Base-by-base conservation (phyloP, 2,113 vertebrate species). In the Egretta garzetta region DNA sequence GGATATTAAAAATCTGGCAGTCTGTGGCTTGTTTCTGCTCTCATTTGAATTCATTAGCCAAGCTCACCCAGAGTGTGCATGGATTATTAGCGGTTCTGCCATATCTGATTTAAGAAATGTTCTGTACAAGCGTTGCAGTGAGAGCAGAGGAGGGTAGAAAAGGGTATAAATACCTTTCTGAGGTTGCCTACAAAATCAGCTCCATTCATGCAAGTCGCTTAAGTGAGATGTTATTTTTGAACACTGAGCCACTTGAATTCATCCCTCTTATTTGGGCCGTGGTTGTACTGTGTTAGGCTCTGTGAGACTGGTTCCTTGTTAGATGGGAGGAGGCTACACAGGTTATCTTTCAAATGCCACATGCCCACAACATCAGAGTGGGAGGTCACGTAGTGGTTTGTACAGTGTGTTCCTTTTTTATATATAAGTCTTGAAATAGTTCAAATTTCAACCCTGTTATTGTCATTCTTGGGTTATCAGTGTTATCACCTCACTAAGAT, bases 11-110 rank as follows among this genome's bases (percentile, higher is more conserved):
- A 95, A 91, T 47, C 79, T 95, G 66, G 56, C 53, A 6, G 76
- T 90, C 74, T 67, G 41, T 73, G 76, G n/a, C 63, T 94, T 88
- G 58, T 52, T 90, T 94, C 73, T 96, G 59, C 88, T 96, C 20
- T 93, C 72, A 81, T 86, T 97, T 97, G 41, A 92, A 96, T 96
- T 92, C 73, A 74, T 89, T 90, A 92, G 85, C 43, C n/a, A 79
- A 91, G 80, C 75, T 94, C 39, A 82, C 68, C 15, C 80, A 76
- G 74, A 83, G 67, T 70, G 39, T 35, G 88, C 86, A 56, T 59
- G 64, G 49, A 81, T 76, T 94, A 59, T 93, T 90, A 80, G 73
- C 85, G 50, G 32, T 73, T 95, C 88, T 95, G 62, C 93, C 77
- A 77, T 66, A 43, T 73, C 59, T 63, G 70, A 77, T 83, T 80